Conservation (phyloP, 2,113 vertebrate genomes). For the Lonchura striata region DNA sequence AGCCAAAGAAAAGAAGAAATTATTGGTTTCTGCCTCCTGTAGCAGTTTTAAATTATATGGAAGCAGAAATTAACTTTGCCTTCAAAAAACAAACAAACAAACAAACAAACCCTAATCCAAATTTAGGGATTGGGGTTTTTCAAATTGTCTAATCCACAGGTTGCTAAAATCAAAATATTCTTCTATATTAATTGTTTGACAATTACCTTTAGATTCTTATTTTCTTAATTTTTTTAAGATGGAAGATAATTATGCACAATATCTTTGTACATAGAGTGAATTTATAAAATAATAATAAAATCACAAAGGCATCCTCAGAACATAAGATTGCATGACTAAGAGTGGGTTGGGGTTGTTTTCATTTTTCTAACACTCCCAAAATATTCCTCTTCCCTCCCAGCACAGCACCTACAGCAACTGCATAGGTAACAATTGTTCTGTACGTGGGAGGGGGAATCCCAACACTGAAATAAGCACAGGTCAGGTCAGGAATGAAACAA, state of each 20-base stretch:
- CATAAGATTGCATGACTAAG: background rate
- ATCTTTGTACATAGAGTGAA: background rate
- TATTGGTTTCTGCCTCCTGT: background rate
- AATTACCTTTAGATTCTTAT: background rate
- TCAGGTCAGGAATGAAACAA: background rate
- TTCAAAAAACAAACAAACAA: too few relatives aligned
- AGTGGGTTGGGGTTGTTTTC: background rate
- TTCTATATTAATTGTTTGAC: background rate
- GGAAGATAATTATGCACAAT: background rate
- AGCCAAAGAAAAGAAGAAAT: slow-evolving; percentile 9
- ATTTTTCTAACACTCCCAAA: background rate
- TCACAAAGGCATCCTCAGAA: background rate
- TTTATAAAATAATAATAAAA: background rate
- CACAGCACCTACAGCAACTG: background rate
- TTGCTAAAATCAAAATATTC: background rate
- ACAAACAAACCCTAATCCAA: background rate
- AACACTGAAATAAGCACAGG: background rate
- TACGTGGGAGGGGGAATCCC: background rate
- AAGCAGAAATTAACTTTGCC: background rate
- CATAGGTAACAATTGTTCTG: background rate
- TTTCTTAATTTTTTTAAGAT: background rate
- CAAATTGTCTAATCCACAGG: background rate
- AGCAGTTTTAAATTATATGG: background rate
- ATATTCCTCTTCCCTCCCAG: background rate
- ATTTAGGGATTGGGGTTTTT: background rate